Evolutionary conservation across 2,797 vertebrate genomes (phyloP).

Genomic region (Myripristis jacobus): DNA sequence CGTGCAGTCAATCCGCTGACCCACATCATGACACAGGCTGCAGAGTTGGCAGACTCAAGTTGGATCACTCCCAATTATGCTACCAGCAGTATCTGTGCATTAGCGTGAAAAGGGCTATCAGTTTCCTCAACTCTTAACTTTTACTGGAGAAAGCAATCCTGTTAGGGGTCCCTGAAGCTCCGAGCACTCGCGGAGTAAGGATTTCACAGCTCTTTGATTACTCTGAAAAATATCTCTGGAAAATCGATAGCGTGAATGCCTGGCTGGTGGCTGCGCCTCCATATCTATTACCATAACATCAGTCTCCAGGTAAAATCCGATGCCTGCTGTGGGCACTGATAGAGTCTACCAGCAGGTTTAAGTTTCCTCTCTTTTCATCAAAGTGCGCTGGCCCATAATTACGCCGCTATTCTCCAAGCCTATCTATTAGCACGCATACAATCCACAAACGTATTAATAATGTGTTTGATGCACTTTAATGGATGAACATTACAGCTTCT

Average conservation of each 20-base stretch:
- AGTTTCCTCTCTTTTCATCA: slow-evolving; percentile 66
- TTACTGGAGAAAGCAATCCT: slow-evolving; percentile 74
- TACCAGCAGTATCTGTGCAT: slow-evolving; percentile 41
- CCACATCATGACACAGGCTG: slow-evolving; percentile 23
- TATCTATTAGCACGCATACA: slow-evolving; percentile 24
- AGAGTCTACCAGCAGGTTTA: slow-evolving; percentile 61
- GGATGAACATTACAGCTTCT: slow-evolving; percentile 10
- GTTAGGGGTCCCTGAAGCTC: slow-evolving; percentile 74
- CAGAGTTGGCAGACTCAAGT: slow-evolving; percentile 20
- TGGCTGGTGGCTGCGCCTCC: slow-evolving; percentile 60
- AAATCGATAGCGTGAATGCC: slow-evolving; percentile 76
- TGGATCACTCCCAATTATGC: not conserved
- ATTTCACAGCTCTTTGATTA: slow-evolving; percentile 82
- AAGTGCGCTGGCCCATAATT: slow-evolving; percentile 48
- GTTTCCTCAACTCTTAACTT: slow-evolving; percentile 72
- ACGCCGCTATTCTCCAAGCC: slow-evolving; percentile 18
- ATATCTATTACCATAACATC: slow-evolving; percentile 76
- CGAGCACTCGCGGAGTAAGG: slow-evolving; percentile 62
- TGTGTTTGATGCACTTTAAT: slow-evolving; percentile 16
- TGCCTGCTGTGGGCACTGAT: slow-evolving; percentile 61
- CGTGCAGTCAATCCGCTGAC: slow-evolving; percentile 19
- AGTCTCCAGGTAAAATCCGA: slow-evolving; percentile 68
- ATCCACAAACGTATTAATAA: slow-evolving; percentile 16
- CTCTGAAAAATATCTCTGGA: slow-evolving; percentile 77
- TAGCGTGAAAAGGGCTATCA: slow-evolving; percentile 54